Percentiles rank a stretch among this genome's conserved stretches.
These are phyloP conservation scores for Ganaspis sp. DNA, from an alignment of 1,140 invertebrate genomes.

Conservation along the genomic window DNA sequence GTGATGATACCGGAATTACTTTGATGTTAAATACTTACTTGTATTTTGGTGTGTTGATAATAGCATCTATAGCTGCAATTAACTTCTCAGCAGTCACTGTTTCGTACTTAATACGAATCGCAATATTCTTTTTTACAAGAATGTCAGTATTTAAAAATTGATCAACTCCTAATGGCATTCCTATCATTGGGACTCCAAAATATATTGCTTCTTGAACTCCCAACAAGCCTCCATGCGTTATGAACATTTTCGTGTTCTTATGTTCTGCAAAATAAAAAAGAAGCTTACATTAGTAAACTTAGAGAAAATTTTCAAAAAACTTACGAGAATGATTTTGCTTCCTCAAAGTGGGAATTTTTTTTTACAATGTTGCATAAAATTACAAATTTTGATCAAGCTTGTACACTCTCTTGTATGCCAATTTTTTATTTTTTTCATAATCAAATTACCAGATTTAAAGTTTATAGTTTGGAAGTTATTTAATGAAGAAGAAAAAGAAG, in stretches of 20 bases:
- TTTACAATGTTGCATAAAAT: background rate
- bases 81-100: conserved; percentile 64
- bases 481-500: too few species aligned
- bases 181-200: conserved; percentile 84
- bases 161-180: conserved; percentile 84
- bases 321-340: too few species aligned
- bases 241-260: conserved; percentile 77
- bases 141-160: conserved; percentile 79
- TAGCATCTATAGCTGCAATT: conserved; percentile 54
- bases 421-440: too few species aligned
- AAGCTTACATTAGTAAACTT: too few species aligned
- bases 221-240: conserved; percentile 85
- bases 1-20: too few species aligned
- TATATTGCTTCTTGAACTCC: conserved; percentile 85
- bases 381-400: too few species aligned
- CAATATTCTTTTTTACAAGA: conserved; percentile 61
- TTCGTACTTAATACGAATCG: conserved; percentile 57
- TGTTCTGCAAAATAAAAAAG: conserved; percentile 69
- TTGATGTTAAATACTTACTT: too few species aligned
- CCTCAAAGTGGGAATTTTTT: too few species aligned
- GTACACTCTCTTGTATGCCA: too few species aligned
- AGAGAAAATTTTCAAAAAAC: too few species aligned
- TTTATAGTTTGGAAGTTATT: too few species aligned
- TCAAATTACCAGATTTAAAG: too few species aligned
- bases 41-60: conserved; percentile 64